Percentiles rank a stretch among this genome's conserved stretches.
Evolutionary conservation across 2,797 vertebrate genomes (phyloP).

Genomic region (Selene dorsalis): DNA sequence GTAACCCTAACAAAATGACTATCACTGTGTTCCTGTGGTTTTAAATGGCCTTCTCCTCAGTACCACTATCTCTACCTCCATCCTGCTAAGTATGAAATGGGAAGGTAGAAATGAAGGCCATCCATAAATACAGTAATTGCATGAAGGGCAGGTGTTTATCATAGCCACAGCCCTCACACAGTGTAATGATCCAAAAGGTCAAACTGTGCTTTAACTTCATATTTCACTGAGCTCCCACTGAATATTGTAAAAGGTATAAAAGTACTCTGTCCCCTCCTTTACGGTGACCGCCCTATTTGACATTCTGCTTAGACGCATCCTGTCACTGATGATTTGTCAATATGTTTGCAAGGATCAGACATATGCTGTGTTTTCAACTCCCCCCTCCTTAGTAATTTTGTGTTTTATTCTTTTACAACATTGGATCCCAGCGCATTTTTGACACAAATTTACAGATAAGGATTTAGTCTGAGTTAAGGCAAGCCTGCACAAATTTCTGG

Average conservation of each 20-base stretch:
- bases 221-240: conserved; percentile 33
- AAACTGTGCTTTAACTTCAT: conserved; percentile 51
- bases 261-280: conserved; percentile 1
- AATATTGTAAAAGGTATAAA: conserved; percentile 41
- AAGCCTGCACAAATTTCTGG: background rate
- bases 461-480: conserved; percentile 1
- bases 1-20: conserved; percentile 84
- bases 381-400: background rate
- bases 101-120: conserved; percentile 65
- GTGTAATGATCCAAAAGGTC: conserved; percentile 58
- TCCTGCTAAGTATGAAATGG: conserved; percentile 68
- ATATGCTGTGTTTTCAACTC: conserved; percentile 6
- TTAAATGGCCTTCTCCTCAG: conserved; percentile 73
- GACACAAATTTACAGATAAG: conserved; percentile 5
- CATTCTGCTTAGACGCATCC: conserved; percentile 16
- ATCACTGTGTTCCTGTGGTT: conserved; percentile 78
- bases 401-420: conserved; percentile 36
- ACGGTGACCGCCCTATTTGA: background rate
- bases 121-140: conserved; percentile 78
- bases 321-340: conserved; percentile 36
- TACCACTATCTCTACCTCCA: conserved; percentile 69
- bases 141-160: conserved; percentile 75
- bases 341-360: conserved; percentile 11
- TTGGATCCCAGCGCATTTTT: conserved; percentile 12
- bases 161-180: conserved; percentile 50